Base-by-base conservation (phyloP, 2,797 vertebrate genomes). In the Saxicola maurus region DNA sequence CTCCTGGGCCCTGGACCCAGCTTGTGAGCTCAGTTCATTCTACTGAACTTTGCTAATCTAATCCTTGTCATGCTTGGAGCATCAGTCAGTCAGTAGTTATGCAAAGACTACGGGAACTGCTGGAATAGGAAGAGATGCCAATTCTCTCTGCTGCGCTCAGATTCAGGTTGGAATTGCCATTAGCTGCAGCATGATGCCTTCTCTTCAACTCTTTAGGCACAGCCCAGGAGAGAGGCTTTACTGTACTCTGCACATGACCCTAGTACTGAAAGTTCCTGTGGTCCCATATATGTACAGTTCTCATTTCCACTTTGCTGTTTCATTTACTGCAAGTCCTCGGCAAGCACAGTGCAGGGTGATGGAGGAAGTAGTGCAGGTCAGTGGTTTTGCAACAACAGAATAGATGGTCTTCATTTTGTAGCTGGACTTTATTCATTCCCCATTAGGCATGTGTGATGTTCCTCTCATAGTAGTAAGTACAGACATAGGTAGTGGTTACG, bases 401-500 rank as follows among this genome's bases (percentile, higher is more conserved):
- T 6, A 76, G 62, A 43, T 51, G 1, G 48, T 77, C 46, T 80
- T 28, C 2, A 4, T 72, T 92, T 92, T 51, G 11, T 61, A 64
- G 59, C 46, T 40, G 46, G 14, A 35, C 13, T 82, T 76, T 90
- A 15, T 37, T 78, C 14, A 38, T 85, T 40, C 24, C 17, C 14
- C 14, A 2, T 13, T 61, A 56, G 13, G 9, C 62, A 10, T 24
- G 6, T 72, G 18, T 59, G 45, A 9, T 73, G 7, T 33, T 89
- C 30, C 18, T 75, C 31, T 76, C 1, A 0, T 68, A 13, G 30
- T 81, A 59, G 13, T 69, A 52, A 31, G 17, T 56, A 18, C 23
- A 74, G 57, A 56, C 2, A 4, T 0, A 2, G 12, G 7, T 24
- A 18, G 33, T 4, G 0, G 27, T 57, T 77, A 16, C 0, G 0